Evolutionary conservation across 2,888 invertebrate species (phyloP), one percentile per base, ranked within the genome.

Genomic region (Cryptosula pallasiana): DNA sequence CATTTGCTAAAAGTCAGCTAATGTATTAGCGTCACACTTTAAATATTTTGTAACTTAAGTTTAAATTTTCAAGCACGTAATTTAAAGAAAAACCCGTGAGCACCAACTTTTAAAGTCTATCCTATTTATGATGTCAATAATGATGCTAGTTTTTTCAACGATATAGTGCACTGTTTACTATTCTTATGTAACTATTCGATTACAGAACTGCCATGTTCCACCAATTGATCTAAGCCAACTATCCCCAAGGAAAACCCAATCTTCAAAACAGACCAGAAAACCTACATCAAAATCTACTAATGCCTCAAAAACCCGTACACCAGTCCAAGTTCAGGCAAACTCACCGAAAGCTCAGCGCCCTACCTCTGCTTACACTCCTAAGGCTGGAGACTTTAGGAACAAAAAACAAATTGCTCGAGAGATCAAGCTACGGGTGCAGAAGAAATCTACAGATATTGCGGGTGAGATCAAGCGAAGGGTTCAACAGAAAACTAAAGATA

Each of bases 401-500:
- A 63, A 13, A 3, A 63, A 63, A 63, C 63, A 63, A n/a, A 63
- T 63, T 13, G 63, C 63, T 13, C 25, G 63, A 63, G 63, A 63
- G 32, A 63, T 63, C 16, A 63, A 63, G 32, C 32, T 63, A 3
- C 20, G 63, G 27, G 63, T 63, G 13, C 63, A 63, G 34, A 63
- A 32, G 34, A 63, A 63, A 16, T 32, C 63, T 25, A 63, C 20
- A 27, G 63, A 63, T 5, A 63, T 63, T 13, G 63, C 63, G 9
- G 27, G 27, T 13, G 63, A 63, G n/a, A 63, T 63, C n/a, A 63
- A 63, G n/a, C 25, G 63, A 63, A 63, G 63, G 27, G 63, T 63
- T 32, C 63, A 63, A 63, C 29, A 63, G 34, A 27, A 63, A 13
- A 34, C 16, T 13, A 63, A n/a, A n/a, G 27, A 63, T 16, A n/a